A percentile compares a stretch with the other conserved stretches of the same genome.
phyloP scores from a whole-genome alignment of 2,113 vertebrate species.

The Hydrolagus affinis region DNA sequence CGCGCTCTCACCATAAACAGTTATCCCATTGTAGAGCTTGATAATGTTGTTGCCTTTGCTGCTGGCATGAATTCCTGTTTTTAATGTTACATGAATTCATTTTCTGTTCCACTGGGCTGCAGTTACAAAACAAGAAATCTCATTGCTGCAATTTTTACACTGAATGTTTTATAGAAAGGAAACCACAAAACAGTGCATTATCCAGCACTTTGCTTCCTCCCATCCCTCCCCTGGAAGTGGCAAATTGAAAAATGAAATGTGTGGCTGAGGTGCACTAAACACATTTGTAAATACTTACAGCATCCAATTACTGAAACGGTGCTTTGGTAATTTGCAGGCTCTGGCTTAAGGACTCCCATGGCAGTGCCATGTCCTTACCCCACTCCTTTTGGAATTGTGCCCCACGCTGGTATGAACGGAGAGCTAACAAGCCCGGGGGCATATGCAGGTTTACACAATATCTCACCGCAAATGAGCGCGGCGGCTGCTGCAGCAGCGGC shows the following conservation, averaged over 20 bases:
- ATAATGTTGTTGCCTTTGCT: not conserved
- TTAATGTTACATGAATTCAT: constrained; percentile 2
- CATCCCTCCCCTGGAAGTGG: not conserved
- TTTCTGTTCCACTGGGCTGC: not conserved
- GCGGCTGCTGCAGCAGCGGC: constrained; percentile 61
- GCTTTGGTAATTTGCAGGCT: constrained; percentile 46
- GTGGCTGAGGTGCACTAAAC: not conserved
- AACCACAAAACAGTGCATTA: not conserved
- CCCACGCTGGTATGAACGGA: constrained; percentile 69
- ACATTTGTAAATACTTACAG: not conserved
- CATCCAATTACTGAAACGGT: not conserved
- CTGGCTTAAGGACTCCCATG: constrained; percentile 70
- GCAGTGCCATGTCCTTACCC: constrained; percentile 73
- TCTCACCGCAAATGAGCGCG: constrained; percentile 72
- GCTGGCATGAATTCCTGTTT: constrained; percentile 1
- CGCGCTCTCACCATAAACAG: not conserved
- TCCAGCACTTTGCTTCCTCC: not conserved
- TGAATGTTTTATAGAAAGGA: not conserved
- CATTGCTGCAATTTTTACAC: not conserved
- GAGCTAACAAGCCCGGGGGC: constrained; percentile 70
- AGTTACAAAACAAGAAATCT: not conserved
- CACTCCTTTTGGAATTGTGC: constrained; percentile 65
- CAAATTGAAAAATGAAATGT: not conserved
- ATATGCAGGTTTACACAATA: constrained; percentile 67
- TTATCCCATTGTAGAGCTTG: not conserved